A percentile compares a stretch with the other conserved stretches of the same genome.
Evolutionary conservation across 2,888 invertebrate species (phyloP).

Genomic region (Papilio elwesi): DNA sequence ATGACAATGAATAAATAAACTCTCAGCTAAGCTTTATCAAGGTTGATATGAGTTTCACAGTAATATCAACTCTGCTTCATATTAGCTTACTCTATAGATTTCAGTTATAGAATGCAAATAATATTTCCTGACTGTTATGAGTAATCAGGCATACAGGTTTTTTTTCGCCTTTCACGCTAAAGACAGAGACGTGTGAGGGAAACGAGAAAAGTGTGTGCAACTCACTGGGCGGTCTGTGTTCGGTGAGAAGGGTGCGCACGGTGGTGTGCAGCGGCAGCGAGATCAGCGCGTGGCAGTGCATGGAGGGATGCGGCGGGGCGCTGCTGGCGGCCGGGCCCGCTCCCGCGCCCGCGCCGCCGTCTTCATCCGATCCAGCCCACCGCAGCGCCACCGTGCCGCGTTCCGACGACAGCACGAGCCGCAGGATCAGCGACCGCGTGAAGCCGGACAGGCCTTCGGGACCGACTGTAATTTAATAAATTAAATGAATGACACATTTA

Average conservation of each 20-base stretch:
- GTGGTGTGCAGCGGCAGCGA: conserved; percentile 90
- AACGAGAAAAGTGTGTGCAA: conserved; percentile 27
- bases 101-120: too few relatives aligned
- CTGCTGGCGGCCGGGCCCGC: conserved; percentile 85
- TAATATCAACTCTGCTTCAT: too few relatives aligned
- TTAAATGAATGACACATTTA: neutral
- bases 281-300: conserved; percentile 88
- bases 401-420: conserved; percentile 93
- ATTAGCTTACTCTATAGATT: too few relatives aligned
- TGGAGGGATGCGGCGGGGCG: conserved; percentile 77
- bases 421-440: conserved; percentile 92
- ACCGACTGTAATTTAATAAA: conserved; percentile 47
- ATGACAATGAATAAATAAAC: too few relatives aligned
- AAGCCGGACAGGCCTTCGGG: conserved; percentile 91
- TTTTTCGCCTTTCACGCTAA: neutral
- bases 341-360: conserved; percentile 76
- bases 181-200: neutral
- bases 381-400: conserved; percentile 90
- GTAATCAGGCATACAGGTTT: neutral
- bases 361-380: conserved; percentile 61
- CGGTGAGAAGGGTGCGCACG: conserved; percentile 88
- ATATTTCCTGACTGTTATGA: too few relatives aligned
- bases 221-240: conserved; percentile 71
- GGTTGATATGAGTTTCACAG: too few relatives aligned
- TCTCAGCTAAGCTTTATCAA: too few relatives aligned